Evolutionary conservation across 2,113 vertebrate genomes (phyloP), one percentile per base, ranked within the genome.

Genomic region (Corvus cornix): DNA sequence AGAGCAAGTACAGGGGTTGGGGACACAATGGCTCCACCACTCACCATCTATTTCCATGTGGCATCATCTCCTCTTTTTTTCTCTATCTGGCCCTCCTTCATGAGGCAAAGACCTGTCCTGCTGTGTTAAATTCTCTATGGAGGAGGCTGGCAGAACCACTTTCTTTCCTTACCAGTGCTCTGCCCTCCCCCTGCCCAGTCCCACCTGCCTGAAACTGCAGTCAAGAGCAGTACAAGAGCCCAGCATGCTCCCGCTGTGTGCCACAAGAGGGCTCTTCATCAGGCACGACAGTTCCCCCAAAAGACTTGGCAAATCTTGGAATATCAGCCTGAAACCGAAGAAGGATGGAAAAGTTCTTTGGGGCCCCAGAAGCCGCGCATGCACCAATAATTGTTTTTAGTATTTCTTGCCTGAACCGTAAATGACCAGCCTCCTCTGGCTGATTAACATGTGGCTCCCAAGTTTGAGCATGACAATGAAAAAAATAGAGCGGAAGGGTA

Each of bases 181-280:
- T 53, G 27, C 10, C 33, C 24, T 48, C 5, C 6, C 9, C 8
- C 43, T 35, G 43, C 27, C 16, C 16, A 44, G 24, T 27, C 30
- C 62, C 31, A 21, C 23, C 35, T 56, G 16, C 44, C 67, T 48
- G 26, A 55, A 68, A 30, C 48, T 33, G 24, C 33, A 73, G 30
- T 8, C 31, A 7, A 31, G 30, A 64, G 41, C 58, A 51, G 23
- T 6, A 33, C 30, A 33, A 22, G 7, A 59, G 58, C 26, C 12
- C 0, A 0, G 20, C 17, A 26, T 4, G 1, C 14, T 67, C 24
- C 14, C 11, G 3, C 33, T 10, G 3, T 12, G 9, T 22, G 60
- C 16, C 16, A 12, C 23, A 48, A 74, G 10, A 62, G 37, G 16
- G 10, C 12, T 85, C 20, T 30, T 63, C 58, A n/a, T 31, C 59